Percentiles rank a stretch among this genome's conserved stretches.
Conservation (phyloP, 2,797 vertebrate genomes). For the Poeciliopsis paucimaculata region DNA sequence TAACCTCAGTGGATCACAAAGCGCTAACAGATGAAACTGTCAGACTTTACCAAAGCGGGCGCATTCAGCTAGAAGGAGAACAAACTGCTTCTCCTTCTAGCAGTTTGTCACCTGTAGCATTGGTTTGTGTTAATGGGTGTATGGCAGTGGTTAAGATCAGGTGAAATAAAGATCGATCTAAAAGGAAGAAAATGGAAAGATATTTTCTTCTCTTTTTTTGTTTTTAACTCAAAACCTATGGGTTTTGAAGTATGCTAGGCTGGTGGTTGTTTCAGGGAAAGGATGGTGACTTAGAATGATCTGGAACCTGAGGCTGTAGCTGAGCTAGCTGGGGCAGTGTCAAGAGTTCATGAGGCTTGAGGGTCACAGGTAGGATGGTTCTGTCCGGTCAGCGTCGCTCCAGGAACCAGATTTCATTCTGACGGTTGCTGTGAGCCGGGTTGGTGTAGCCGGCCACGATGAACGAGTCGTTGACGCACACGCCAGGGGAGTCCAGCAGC, state of each 20-base stretch:
- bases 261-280: conserved; percentile 47
- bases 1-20: conserved; percentile 8
- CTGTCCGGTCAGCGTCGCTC: conserved; percentile 73
- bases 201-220: not conserved
- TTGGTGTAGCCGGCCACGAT: conserved; percentile 91
- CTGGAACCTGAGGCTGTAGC: conserved; percentile 57
- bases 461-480: conserved; percentile 81
- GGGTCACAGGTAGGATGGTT: conserved; percentile 25
- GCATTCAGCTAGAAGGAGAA: conserved; percentile 27
- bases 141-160: conserved; percentile 33
- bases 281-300: conserved; percentile 20
- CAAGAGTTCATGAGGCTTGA: conserved; percentile 35
- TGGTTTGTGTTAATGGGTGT: conserved; percentile 22
- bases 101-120: not conserved
- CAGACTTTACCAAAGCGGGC: conserved; percentile 9
- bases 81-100: conserved; percentile 13
- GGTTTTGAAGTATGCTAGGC: conserved; percentile 39
- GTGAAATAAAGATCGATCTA: conserved; percentile 16
- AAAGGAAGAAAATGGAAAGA: conserved; percentile 22
- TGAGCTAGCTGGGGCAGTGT: conserved; percentile 56
- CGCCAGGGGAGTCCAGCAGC: conserved; percentile 77
- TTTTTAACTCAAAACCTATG: conserved; percentile 7
- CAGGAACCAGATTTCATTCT: conserved; percentile 92
- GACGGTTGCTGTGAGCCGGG: conserved; percentile 84
- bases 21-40: conserved; percentile 14